Base-by-base conservation (phyloP, 2,113 vertebrate genomes). In the Smithornis capensis region DNA sequence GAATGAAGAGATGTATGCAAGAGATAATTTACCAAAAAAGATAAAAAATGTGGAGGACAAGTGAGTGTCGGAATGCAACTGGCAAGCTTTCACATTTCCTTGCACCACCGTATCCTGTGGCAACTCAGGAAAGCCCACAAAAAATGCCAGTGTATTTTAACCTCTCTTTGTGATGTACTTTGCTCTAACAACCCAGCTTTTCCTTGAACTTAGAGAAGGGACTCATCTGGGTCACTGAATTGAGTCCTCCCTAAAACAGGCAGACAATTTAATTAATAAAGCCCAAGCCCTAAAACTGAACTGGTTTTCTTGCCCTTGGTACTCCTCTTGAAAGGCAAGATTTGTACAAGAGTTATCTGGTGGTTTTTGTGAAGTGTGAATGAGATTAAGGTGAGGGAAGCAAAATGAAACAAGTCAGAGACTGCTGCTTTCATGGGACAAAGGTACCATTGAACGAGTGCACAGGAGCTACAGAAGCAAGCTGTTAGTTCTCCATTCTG, bases 1-100 rank as follows among this genome's bases (percentile, higher is more conserved):
- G 63, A 94, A 93, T 44, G 31, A 89, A 89, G 83, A 95, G 71
- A 94, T 50, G 53, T 11, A 87, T n/a, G 69, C 59, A 93, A 73
- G 40, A 95, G 64, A 82, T 38, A 87, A 37, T 75, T 75, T 18
- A 90, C 56, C 15, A 93, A 84, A 89, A 73, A 18, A 75, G 23
- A 90, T 21, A 14, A 87, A 89, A 87, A 89, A 77, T 12, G 45
- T 53, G 50, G 83, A 75, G 56, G n/a, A 92, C 68, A 88, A 90
- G 35, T 33, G 44, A 93, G 38, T 69, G 86, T 83, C 6, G 11
- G 23, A 70, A 83, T 33, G 21, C 8, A 52, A 89, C 0, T 73
- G 55, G 35, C 47, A 86, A 90, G 47, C 21, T 47, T 47, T 47
- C 21, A 10, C 22, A 47, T 47, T 47, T 47, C 21, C 45, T 22